Percentiles rank a stretch among this genome's conserved stretches.
Conservation (phyloP, 2,113 vertebrate genomes). For the Neolamprologus fasciatus region DNA sequence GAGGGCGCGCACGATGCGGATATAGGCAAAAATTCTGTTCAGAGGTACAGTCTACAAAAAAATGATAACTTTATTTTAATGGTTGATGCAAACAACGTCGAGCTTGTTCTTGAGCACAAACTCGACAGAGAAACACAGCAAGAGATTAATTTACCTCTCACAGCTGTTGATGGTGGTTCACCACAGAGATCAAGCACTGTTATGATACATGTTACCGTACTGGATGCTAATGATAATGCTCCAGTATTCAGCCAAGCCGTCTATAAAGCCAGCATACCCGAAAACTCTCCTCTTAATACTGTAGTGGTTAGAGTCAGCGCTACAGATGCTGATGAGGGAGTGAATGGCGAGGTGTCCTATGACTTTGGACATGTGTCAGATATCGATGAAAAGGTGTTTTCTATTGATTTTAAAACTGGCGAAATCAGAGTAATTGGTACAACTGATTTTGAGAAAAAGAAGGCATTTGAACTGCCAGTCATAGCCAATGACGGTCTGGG, state of each 20-base stretch:
- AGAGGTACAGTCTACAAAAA: constrained; percentile 63
- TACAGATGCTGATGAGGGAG: background rate
- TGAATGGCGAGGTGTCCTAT: background rate
- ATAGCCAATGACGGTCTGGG: background rate
- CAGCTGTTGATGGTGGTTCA: background rate
- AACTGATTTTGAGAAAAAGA: background rate
- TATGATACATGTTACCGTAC: background rate
- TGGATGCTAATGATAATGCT: constrained; percentile 6
- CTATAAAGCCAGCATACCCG: background rate
- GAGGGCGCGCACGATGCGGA: constrained; percentile 69
- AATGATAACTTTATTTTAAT: constrained; percentile 66
- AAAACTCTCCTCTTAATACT: background rate
- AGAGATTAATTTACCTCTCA: background rate
- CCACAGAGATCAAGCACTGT: constrained; percentile 1
- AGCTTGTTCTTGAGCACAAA: background rate
- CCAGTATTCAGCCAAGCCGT: background rate
- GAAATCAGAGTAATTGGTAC: background rate
- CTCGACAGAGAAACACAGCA: background rate
- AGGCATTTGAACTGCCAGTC: background rate
- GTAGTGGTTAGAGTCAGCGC: background rate
- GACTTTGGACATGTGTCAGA: background rate
- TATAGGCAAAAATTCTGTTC: constrained; percentile 68
- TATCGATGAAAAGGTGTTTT: background rate
- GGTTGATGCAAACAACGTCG: background rate
- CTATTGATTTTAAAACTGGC: background rate